Percentiles rank a stretch among this genome's conserved stretches.
These are phyloP conservation scores for Leptinotarsa lineolata DNA, from an alignment of 1,140 invertebrate genomes.

Conservation along the genomic window DNA sequence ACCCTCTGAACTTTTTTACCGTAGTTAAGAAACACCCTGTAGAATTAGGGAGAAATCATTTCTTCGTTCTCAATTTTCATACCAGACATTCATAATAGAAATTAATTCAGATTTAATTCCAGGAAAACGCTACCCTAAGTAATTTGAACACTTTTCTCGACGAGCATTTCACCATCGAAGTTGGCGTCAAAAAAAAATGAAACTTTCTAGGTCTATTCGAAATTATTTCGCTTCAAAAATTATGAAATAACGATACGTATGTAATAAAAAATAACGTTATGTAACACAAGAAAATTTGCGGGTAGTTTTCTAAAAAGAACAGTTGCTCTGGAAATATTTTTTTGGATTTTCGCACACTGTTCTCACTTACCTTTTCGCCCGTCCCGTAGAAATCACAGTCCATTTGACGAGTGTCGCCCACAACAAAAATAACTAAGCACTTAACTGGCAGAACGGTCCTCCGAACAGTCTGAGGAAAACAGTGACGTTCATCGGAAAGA, in stretches of 20 bases:
- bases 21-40: too few species aligned
- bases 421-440: not conserved
- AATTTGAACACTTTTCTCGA: too few species aligned
- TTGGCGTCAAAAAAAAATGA: too few species aligned
- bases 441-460: not conserved
- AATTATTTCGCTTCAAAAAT: not conserved
- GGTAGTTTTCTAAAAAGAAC: not conserved
- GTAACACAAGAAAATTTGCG: not conserved
- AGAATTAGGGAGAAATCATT: too few species aligned
- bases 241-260: not conserved
- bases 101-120: too few species aligned
- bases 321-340: not conserved
- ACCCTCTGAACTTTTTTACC: too few species aligned
- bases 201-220: not conserved
- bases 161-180: too few species aligned
- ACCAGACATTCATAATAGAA: too few species aligned
- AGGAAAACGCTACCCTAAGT: too few species aligned
- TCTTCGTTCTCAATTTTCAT: too few species aligned
- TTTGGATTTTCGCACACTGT: too few species aligned
- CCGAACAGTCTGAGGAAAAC: not conserved
- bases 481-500: not conserved
- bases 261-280: not conserved
- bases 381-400: not conserved
- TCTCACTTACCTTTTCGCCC: not conserved
- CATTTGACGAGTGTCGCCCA: not conserved